Conservation (phyloP, 2,113 vertebrate genomes). For the Panthera tigris region DNA sequence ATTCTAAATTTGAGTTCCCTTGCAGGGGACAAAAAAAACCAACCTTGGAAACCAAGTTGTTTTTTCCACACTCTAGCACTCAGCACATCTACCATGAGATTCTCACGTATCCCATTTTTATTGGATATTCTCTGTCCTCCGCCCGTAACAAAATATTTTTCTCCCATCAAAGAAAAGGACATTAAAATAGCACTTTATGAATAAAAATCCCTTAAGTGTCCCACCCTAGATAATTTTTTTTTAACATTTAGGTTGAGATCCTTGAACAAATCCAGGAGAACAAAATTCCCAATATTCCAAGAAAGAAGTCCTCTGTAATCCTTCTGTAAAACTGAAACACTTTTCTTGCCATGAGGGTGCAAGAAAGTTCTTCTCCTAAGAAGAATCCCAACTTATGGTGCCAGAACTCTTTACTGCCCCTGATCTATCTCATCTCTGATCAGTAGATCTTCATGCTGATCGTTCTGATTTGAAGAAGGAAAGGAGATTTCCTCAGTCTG, state of each 20-base stretch:
- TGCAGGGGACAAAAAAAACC: background rate
- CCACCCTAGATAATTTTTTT: background rate
- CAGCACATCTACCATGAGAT: background rate
- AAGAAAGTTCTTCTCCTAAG: background rate
- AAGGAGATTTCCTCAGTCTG: background rate
- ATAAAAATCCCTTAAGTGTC: background rate
- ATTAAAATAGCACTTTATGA: constrained; percentile 52
- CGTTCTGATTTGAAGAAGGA: background rate
- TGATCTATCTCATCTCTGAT: background rate
- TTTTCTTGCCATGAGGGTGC: background rate
- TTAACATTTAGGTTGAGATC: background rate
- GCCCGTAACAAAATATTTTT: constrained; percentile 58
- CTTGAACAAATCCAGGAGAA: background rate
- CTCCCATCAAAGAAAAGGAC: background rate
- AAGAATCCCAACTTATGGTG: background rate
- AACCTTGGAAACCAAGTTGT: constrained; percentile 51
- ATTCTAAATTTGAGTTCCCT: constrained; percentile 40
- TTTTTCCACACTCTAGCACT: constrained; percentile 43
- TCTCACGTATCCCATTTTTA: background rate
- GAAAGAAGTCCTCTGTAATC: constrained; percentile 16
- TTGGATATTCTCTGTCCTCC: background rate
- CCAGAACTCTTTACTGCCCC: background rate
- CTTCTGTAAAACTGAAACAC: constrained; percentile 17
- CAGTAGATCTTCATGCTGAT: background rate
- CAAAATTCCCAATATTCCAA: constrained; percentile 13